Evolutionary conservation across 2,113 vertebrate species (phyloP), one percentile per base, ranked within the genome.

Genomic region (Telmatochromis brachygnathus): DNA sequence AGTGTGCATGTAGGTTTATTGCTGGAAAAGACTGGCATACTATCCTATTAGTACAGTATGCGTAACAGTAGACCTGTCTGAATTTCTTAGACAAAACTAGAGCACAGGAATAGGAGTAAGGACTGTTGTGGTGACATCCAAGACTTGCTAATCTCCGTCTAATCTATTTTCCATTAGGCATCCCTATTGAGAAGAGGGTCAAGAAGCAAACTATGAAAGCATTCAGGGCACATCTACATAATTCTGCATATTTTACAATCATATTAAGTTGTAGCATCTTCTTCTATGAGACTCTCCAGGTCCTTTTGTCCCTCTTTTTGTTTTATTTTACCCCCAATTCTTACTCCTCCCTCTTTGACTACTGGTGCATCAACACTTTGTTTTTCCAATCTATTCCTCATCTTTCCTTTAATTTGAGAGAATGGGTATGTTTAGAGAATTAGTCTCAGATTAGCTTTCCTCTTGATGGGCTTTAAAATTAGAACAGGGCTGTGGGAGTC

Each of bases 131-230:
- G 14, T 47, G 42, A 47, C 39, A 75, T 47, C 42, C 23, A 19
- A 75, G 26, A 56, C 37, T 73, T 45, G 45, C 33, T 80, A 35
- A 91, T 87, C 62, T 81, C 51, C 19, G 15, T 12, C 47, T 91
- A 80, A 88, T 91, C 47, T 89, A 55, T 88, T 84, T 91, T 88
- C 79, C 73, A 37, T 55, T 35, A 85, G 9, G 33, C 23, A 73
- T 19, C 21, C 73, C 58, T 51, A n/a, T 13, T 15, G 39, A 81
- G 47, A 68, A 42, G 35, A 79, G 47, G 86, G 79, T 89, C 65
- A 90, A 88, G 47, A 82, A 65, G 49, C 6, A 85, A 60, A 84
- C 39, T 13, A 17, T 62, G 35, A 83, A 39, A 80, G 2, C 51
- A 70, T 19, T 83, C 49, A 19, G 9, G 30, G 6, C 30, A 47